A percentile compares a stretch with the other conserved stretches of the same genome.
These are phyloP conservation scores for Pilophorus perplexus DNA, from an alignment of 2,888 invertebrate genomes.

Conservation along the genomic window DNA sequence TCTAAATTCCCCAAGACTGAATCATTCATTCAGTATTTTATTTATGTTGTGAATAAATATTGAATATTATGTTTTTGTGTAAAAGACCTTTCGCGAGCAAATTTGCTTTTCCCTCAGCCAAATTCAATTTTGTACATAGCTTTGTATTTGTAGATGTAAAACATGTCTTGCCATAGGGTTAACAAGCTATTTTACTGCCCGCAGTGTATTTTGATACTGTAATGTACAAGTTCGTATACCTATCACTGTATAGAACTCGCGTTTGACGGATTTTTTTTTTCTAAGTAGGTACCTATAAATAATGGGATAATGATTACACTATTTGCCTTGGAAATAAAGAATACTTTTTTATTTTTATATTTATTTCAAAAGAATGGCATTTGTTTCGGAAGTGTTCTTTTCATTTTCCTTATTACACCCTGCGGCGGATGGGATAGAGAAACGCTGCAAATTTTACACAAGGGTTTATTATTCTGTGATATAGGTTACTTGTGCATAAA, in stretches of 20 bases:
- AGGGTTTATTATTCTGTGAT: no score
- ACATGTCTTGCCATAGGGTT: conserved; percentile 36
- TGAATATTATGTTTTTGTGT: not conserved
- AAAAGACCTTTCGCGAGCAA: conserved; percentile 21
- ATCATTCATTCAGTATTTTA: conserved; percentile 46
- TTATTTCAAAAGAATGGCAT: conserved; percentile 27
- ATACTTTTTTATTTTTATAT: conserved; percentile 42
- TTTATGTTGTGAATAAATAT: conserved; percentile 27
- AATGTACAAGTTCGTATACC: conserved; percentile 18
- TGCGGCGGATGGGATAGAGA: no score
- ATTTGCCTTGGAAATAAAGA: conserved; percentile 35
- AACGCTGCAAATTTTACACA: no score
- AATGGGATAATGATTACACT: conserved; percentile 20
- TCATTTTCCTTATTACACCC: not conserved
- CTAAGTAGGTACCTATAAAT: conserved; percentile 12
- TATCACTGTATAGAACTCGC: conserved; percentile 11
- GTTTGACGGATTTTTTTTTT: conserved; percentile 17
- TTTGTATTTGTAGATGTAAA: conserved; percentile 11
- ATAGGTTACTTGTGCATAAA: no score
- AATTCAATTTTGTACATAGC: conserved; percentile 26
- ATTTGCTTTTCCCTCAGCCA: conserved; percentile 20
- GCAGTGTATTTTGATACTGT: conserved; percentile 5
- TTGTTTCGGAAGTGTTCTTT: not conserved
- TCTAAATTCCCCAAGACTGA: conserved; percentile 47
- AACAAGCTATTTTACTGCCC: conserved; percentile 31